Evolutionary conservation across 2,888 invertebrate species (phyloP).

Genomic region (Agrotis ipsilon): DNA sequence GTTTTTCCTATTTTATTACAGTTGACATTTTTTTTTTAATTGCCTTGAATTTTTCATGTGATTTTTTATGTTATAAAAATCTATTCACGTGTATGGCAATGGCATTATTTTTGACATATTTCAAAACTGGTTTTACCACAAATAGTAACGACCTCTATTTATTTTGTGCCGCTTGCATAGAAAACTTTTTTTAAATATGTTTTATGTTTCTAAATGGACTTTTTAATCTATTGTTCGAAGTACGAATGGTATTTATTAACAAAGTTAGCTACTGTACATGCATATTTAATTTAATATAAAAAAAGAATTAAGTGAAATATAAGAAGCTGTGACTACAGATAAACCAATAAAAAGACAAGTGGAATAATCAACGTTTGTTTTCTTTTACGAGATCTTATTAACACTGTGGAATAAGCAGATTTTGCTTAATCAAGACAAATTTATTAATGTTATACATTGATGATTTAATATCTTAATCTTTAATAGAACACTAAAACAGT

Average conservation of each 20-base stretch:
- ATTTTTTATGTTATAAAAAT: no score
- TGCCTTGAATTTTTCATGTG: no score
- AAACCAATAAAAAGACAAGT: background rate
- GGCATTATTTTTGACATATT: no score
- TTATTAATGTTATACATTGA: conserved; percentile 4
- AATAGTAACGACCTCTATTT: no score
- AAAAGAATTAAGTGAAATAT: background rate
- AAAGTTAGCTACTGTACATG: background rate
- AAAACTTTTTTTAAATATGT: background rate
- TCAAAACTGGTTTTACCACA: no score
- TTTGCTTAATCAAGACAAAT: background rate
- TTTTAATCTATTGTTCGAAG: no score
- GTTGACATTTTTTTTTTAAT: no score
- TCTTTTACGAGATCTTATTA: background rate
- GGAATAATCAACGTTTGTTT: no score
- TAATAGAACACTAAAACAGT: conserved; percentile 49
- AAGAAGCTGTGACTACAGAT: background rate
- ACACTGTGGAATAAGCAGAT: background rate
- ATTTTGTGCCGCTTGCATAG: no score
- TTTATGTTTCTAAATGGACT: background rate
- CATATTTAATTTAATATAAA: no score
- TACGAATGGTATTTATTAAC: background rate
- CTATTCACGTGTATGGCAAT: no score
- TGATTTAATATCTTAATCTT: conserved; percentile 13
- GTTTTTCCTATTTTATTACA: no score